Base-by-base conservation (phyloP, 1,140 invertebrate species). In the Drosophila sturtevanti region DNA sequence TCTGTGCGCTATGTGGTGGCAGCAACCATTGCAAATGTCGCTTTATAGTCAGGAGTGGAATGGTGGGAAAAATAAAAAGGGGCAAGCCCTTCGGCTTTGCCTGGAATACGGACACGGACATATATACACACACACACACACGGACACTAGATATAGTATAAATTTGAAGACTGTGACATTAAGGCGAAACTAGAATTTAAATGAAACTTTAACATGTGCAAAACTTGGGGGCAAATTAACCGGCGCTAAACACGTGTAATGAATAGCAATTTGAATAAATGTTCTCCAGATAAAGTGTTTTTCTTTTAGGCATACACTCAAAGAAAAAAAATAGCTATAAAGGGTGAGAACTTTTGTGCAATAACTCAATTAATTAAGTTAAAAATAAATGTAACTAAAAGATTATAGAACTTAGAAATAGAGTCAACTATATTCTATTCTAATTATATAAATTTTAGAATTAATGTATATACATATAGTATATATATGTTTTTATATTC, bases 181-280 rank as follows among this genome's bases (percentile, higher is more conserved):
- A 48, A 48, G 41, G 41, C 41, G 21, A 31, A 62, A 44, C 59
- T 62, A 48, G 22, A 62, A 62, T 62, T 62, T 62, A 62, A 62
- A 62, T 62, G 35, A 62, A 62, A 62, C 59, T 62, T 62, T 62
- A 62, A 62, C 59, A 62, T 38, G 35, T 62, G 35, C 38, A 41
- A 34, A 48, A 48, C 59, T 62, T 44, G 59, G 24, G 59, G 59
- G 59, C n/a, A n/a, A 34, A 48, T 48, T 48, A 62, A 41, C n/a
- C n/a, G 59, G 59, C 14, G 59, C 37, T 61, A 61, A 62, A 62
- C 59, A 62, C 38, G 38, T 62, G 35, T 62, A 62, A 62, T 62
- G 59, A 62, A 12, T 27, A n/a, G 38, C 21, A 12, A 27, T 62
- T 62, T 24, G 1, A 14, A 21, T 18, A 48, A 48, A 48, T 48